Percentiles rank a stretch among this genome's conserved stretches.
These are phyloP conservation scores for Drosophila suboccidentalis DNA, from an alignment of 2,888 invertebrate species.

Conservation along the genomic window DNA sequence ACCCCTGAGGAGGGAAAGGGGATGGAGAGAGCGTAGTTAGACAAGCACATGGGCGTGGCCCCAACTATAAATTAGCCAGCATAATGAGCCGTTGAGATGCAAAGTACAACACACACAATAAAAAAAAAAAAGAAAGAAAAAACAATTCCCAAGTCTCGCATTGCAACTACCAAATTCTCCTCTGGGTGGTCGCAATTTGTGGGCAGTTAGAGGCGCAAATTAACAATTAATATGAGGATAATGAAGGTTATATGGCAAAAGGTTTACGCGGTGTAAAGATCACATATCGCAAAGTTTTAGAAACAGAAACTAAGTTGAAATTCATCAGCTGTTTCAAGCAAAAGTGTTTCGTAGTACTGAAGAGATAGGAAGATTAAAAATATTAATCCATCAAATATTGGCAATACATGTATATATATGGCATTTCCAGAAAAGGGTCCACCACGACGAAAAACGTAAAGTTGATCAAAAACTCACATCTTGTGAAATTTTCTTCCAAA, in stretches of 20 bases:
- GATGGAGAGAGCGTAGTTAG: constrained; percentile 22
- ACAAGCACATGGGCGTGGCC: constrained; percentile 53
- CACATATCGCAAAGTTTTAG: not conserved
- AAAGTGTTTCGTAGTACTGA: not conserved
- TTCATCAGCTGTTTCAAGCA: not conserved
- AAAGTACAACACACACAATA: constrained; percentile 13
- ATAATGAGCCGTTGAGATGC: constrained; percentile 74
- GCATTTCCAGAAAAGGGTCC: too few relatives aligned
- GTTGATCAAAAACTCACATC: too few relatives aligned
- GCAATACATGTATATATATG: too few relatives aligned
- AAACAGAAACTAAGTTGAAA: not conserved
- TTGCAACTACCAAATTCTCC: not conserved
- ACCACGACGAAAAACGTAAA: too few relatives aligned
- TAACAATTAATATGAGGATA: not conserved
- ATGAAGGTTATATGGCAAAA: not conserved
- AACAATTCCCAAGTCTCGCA: not conserved
- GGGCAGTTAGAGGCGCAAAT: constrained; percentile 11
- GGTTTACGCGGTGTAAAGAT: not conserved
- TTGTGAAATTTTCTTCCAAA: too few relatives aligned
- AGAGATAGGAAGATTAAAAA: not conserved
- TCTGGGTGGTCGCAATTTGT: constrained; percentile 39
- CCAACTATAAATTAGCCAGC: constrained; percentile 63
- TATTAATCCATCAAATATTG: too few relatives aligned
- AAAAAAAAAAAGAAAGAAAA: not conserved
- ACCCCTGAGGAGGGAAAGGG: constrained; percentile 1